Evolutionary conservation across 2,888 invertebrate species (phyloP), one percentile per base, ranked within the genome.

Genomic region (Nycteola revayana): DNA sequence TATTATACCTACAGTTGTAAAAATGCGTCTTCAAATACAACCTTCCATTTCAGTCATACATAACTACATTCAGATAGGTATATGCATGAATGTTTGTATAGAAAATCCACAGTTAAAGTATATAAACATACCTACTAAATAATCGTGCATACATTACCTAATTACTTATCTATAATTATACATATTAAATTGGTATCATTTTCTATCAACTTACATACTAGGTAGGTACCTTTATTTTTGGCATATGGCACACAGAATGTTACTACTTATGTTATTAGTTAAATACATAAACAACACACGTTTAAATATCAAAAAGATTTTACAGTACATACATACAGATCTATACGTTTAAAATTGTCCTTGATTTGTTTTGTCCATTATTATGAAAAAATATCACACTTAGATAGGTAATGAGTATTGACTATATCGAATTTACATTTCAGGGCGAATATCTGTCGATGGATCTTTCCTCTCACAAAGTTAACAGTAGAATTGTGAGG

Each of bases 371-470:
- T 34, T 33, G 36, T 27, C 33, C 32, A 39, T 52, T 51, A 55
- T 57, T 52, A 51, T 57, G 51, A 42, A 43, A 51, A 64, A 65
- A 72, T 73, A 72, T 73, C 74, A 74, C 74, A 69, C 68, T 44
- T 60, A 63, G 46, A 49, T 57, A 60, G 21, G 21, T 21, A 53
- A 57, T 66, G 67, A 68, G 69, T 69, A 69, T 67, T 66, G 41
- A 53, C 46, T 52, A 45, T 40, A 34, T 41, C 28, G 10, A 40
- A 43, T 22, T 32, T 37, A 36, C 42, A 45, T 48, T 42, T 40
- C 26, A 25, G 11, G 25, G 32, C 27, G 32, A 9, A 30, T 34
- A 18, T 36, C 34, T 24, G 10, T 43, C 21, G 3, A 36, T 32
- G 31, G 21, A 40, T 24, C 30, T 28, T 14, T 5, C 14, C 5